Evolutionary conservation across 2,888 invertebrate genomes (phyloP), one percentile per base, ranked within the genome.

Genomic region (Caprella mutica): DNA sequence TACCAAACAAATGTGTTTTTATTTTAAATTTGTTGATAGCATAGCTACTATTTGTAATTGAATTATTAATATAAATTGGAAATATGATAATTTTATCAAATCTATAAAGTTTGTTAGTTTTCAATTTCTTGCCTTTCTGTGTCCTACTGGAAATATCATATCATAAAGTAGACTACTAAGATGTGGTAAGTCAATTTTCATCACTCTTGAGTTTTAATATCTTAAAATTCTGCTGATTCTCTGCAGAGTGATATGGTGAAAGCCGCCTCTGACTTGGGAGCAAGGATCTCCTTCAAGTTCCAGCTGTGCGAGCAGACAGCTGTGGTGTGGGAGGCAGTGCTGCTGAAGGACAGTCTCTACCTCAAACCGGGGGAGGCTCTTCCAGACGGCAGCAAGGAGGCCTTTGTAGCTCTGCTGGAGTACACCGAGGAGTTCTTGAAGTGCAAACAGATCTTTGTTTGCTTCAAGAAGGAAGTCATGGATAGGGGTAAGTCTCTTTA

Each of bases 391-490:
- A 93, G 93, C 68, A 91, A 93, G 76, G 91, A 96, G 75, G 89
- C 90, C 74, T 92, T 96, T 76, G 83, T 96, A 69, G 84, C 90
- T 46, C 80, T 96, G 54, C 77, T 96, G 68, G 96, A 96, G 78
- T 93, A 91, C 71, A 94, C 93, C 54, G 96, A 96, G 74, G 94
- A 96, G 71, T 82, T 85, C 65, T 80, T 96, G 54, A 82, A 83
- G 65, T 90, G 89, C 73, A 79, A 80, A 67, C 82, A 85, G 71
- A 85, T 87, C 69, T 78, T 85, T 66, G 80, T 85, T 58, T 87
- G 86, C 75, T 82, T 91, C 72, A 81, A 82, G 67, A 89, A 89
- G 75, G 83, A 85, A 70, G 82, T 90, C 54, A 73, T 81, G 51
- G 92, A 94, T 71, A 82, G 90, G 39, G 60, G 64, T 64, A 14